Base-by-base conservation (phyloP, 2,888 invertebrate genomes). In the Cryptophagus acutangulus region DNA sequence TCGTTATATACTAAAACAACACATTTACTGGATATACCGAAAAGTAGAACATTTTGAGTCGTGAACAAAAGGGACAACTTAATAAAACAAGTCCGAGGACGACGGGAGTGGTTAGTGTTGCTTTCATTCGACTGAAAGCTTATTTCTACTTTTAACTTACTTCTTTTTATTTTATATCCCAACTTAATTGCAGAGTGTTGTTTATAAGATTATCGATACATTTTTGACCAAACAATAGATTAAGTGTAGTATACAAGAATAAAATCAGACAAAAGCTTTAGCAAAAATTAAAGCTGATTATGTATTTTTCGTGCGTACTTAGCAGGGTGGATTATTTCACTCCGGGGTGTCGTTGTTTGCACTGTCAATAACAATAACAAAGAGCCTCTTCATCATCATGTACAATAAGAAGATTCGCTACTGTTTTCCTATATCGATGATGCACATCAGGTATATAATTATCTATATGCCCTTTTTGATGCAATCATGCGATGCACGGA, bases 271-370 rank as follows among this genome's bases (percentile, higher is more conserved):
- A 12, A 26, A n/a, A 4, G 12, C 9, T 20, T 20, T 20, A 20
- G 20, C 20, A 20, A 45, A 46, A 43, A 42, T 45, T 46, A 64
- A 63, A 65, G 62, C 63, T 61, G 63, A 66, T 66, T 66, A 64
- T 31, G 31, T 15, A 31, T 16, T 20, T 20, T n/a, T 20, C 48
- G 49, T 48, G 50, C 49, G 51, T 59, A 57, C 56, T 57, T 59
- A 57, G 59, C 55, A 45, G 49, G 63, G n/a, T n/a, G n/a, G 66
- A 65, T 67, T 66, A 66, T 61, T 61, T 59, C 67, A 63, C 67
- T 56, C 55, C 62, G 53, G 66, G 65, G 66, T 63, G 66, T 66
- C 63, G 63, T 56, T 59, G 62, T 60, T 63, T 62, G 58, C 55
- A 55, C 54, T 47, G 58, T 57, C 55, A 61, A 65, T 63, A 64